phyloP scores from a whole-genome alignment of 1,140 invertebrate species.

The Gryllus bimaculatus region DNA sequence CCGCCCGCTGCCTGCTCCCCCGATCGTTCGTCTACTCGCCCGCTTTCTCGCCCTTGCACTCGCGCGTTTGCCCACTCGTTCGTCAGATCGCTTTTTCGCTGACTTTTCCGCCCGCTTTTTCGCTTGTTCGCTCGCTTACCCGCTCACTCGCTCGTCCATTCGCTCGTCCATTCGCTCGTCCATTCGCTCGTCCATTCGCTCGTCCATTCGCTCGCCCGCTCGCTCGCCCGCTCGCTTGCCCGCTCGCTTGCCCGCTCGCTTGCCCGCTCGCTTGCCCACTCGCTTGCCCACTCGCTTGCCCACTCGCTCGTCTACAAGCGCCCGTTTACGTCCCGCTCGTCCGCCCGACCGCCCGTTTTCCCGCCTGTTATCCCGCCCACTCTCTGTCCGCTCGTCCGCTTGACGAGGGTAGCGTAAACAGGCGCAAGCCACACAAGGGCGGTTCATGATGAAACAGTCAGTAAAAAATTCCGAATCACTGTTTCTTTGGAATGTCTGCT shows the following conservation, averaged over 20 bases:
- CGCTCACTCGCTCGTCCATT: neutral
- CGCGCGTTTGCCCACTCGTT: neutral
- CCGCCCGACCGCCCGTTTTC: neutral
- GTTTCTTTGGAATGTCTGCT: too few species aligned
- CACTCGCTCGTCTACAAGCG: neutral
- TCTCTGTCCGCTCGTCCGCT: too few species aligned
- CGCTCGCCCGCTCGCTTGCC: neutral
- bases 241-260: too few species aligned
- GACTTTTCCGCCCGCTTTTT: neutral
- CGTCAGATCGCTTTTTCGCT: neutral
- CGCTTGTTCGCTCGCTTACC: neutral
- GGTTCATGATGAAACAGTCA: too few species aligned
- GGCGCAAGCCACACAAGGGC: too few species aligned
- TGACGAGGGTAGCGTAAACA: too few species aligned
- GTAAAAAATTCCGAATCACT: too few species aligned
- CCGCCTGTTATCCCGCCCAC: too few species aligned
- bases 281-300: neutral
- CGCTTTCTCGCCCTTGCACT: too few species aligned
- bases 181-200: neutral
- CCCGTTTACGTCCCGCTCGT: neutral
- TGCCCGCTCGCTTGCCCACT: too few species aligned
- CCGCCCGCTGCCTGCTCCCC: too few species aligned
- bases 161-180: neutral
- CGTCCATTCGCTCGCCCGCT: neutral
- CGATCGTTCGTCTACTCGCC: too few species aligned